Base-by-base conservation (phyloP, 2,888 invertebrate genomes). In the Bombylius major region DNA sequence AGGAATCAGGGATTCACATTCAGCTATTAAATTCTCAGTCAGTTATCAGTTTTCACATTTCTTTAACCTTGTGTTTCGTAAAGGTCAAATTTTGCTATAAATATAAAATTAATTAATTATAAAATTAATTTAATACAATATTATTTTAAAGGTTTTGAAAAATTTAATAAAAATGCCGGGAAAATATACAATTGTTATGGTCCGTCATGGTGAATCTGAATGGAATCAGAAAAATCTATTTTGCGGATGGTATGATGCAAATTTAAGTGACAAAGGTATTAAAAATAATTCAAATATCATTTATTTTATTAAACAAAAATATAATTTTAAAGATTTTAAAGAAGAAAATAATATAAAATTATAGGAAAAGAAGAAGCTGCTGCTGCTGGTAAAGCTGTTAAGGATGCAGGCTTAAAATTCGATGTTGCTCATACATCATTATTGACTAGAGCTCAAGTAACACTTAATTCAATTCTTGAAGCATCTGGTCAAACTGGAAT, bases 341-440 rank as follows among this genome's bases (percentile, higher is more conserved):
- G 34, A 7, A 5, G 8, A 8, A 36, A 36, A 36, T 36, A 36
- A 36, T 5, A 36, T 36, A 36, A 32, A 11, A 49, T 48, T 53
- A 7, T 42, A 73, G 73, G 73, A 56, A 68, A 69, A 53, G 66
- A 70, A 51, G 73, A 68, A 70, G 77, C 67, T 64, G 67, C 64
- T 39, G 72, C 73, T 54, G 90, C 89, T 13, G 91, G 89, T 6
- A 83, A 85, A 67, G 86, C 88, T 0, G 83, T 89, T 3, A 83
- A 86, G 68, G 85, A 87, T 0, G 84, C 83, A 47, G 83, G 83
- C 0, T 82, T 82, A 57, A 79, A 81, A 63, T 91, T 92, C 65
- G 90, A 92, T 69, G 69, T 87, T 1, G 90, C 89, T 0, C 87
- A 86, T 67, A 90, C 90, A 0, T 92, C 92, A 0, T 83, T 89